Evolutionary conservation across 92 coral and sea anemone genomes (phyloP).

Genomic region (Muricea muricata): DNA sequence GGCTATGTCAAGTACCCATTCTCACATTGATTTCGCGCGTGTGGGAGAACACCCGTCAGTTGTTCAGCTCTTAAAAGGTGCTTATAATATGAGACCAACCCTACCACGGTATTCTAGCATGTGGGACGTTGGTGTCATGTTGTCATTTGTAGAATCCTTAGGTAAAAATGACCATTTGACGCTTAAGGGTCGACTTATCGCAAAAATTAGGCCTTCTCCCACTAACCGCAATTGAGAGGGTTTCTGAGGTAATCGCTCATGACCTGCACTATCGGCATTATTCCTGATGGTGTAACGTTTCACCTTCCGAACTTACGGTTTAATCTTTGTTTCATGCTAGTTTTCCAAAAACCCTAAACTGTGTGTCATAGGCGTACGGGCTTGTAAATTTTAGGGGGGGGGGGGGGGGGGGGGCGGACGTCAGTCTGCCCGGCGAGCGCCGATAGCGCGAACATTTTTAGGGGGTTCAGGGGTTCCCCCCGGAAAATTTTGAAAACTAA

Average conservation of each 20-base stretch:
- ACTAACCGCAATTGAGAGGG: conserved; percentile 55
- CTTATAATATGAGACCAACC: conserved; percentile 55
- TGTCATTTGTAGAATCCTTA: conserved; percentile 45
- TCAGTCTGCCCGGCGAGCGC: no score
- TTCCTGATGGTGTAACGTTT: no score
- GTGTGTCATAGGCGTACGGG: no score
- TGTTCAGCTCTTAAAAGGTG: conserved; percentile 51
- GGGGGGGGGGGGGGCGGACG: no score
- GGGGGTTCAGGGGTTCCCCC: no score
- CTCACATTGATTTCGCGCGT: conserved; percentile 49
- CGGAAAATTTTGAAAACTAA: no score
- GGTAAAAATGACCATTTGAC: conserved; percentile 49
- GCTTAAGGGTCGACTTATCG: conserved; percentile 56
- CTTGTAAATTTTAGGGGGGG: no score
- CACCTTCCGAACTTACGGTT: no score
- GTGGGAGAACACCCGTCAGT: conserved; percentile 67
- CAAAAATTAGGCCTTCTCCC: conserved; percentile 57
- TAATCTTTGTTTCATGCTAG: no score
- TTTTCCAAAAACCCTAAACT: no score
- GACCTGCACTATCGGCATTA: conserved; percentile 58
- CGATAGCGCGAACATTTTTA: no score
- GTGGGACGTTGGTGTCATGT: conserved; percentile 53
- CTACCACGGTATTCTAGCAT: conserved; percentile 48
- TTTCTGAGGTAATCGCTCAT: conserved; percentile 58
- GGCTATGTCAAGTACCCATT: no score